Evolutionary conservation across 1,140 invertebrate genomes (phyloP), one percentile per base, ranked within the genome.

Genomic region (Cryptotermes secundus): DNA sequence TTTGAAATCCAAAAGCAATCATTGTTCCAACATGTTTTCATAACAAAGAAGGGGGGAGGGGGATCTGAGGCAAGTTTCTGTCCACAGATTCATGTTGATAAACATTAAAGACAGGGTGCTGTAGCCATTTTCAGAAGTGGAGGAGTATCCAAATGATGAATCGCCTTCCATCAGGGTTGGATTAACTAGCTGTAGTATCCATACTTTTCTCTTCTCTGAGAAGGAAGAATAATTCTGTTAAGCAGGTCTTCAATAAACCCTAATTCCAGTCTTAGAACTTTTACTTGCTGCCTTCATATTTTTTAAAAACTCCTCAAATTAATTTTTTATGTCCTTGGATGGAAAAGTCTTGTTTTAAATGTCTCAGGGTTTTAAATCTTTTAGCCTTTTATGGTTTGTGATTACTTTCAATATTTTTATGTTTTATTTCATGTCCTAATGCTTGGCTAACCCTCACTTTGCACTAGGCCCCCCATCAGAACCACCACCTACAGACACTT

Each of bases 401-500:
- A 72, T 72, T 72, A 72, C 53, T 31, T 72, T 72, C 59, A 72
- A 72, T 72, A 72, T 72, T 72, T 72, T n/a, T 72, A 72, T 72
- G 26, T 72, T 82, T 38, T 82, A 45, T 82, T 38, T 45, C 31
- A 82, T 19, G 38, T 81, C 45, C 81, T 82, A 82, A 82, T 45
- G 35, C 22, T 82, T 82, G 45, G 81, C 81, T 82, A 82, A 80
- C 38, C 83, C 83, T 84, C 84, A 84, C 84, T 85, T 85, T 49
- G 85, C 38, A 79, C 82, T 85, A 31, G 85, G 85, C 34, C 85
- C 85, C 22, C 82, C 83, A 53, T 84, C 79, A 80, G 34, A 83
- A 53, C 85, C 85, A 35, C 87, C 87, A 49, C 89, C 89, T n/a
- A 81, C 89, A 88, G 80, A 88, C 88, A 82, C 86, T 84, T 87